Evolutionary conservation across 2,888 invertebrate genomes (phyloP).

Genomic region (Aplocera efformata): DNA sequence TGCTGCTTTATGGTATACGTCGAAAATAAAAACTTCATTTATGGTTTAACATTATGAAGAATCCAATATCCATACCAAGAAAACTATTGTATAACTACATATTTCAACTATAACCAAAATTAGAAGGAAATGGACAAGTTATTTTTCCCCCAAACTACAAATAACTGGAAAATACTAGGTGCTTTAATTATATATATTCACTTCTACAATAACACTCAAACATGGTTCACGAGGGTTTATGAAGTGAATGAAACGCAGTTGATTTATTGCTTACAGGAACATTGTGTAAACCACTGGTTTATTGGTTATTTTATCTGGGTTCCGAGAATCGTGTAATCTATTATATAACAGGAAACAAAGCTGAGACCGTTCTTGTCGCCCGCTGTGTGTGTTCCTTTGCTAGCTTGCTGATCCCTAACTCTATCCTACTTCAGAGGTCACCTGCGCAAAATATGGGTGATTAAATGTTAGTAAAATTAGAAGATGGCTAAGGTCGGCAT

Average conservation of each 20-base stretch:
- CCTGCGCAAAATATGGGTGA: not conserved
- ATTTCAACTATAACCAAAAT: no score
- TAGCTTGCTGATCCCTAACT: slow-evolving; percentile 2
- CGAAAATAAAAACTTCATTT: no score
- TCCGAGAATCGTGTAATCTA: slow-evolving; percentile 51
- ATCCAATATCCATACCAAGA: no score
- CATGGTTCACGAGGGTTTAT: slow-evolving; percentile 2
- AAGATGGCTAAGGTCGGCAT: no score
- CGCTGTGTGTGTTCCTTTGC: slow-evolving; percentile 10
- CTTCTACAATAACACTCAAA: no score
- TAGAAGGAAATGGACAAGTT: no score
- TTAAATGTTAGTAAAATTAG: not conserved
- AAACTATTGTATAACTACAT: no score
- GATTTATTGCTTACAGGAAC: slow-evolving; percentile 24
- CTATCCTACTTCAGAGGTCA: not conserved
- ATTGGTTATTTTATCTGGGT: slow-evolving; percentile 44
- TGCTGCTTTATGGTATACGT: no score
- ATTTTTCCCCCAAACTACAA: no score
- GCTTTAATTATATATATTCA: no score
- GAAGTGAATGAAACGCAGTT: slow-evolving; percentile 12
- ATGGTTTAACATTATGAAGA: no score
- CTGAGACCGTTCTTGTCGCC: slow-evolving; percentile 26
- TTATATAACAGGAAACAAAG: slow-evolving; percentile 46
- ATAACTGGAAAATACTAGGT: no score
- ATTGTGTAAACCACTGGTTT: slow-evolving; percentile 29